Conservation (phyloP, 2,113 vertebrate species). For the Cairina moschata region DNA sequence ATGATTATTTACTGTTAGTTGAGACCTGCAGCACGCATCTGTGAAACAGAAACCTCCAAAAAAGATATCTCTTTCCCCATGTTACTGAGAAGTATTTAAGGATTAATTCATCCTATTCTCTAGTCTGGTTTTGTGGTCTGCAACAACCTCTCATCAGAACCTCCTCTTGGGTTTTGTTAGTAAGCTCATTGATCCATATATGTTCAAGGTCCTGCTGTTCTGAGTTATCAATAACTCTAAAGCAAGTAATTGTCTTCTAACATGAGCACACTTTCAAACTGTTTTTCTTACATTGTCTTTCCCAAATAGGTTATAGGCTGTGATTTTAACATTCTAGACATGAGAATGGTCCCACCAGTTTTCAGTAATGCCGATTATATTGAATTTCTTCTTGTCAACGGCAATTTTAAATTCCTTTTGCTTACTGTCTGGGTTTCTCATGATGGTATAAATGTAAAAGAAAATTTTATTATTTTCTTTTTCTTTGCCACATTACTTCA, state of each 20-base stretch:
- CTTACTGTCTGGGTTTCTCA: neutral
- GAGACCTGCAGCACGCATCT: neutral
- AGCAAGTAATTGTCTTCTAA: conserved; percentile 7
- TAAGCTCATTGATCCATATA: neutral
- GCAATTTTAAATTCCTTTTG: neutral
- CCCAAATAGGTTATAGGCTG: neutral
- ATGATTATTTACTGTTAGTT: neutral
- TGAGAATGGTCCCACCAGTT: neutral
- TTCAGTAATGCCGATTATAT: neutral
- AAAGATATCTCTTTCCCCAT: neutral
- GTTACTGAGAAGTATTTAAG: neutral
- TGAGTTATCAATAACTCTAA: conserved; percentile 12
- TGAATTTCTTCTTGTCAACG: neutral
- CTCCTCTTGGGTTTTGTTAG: neutral
- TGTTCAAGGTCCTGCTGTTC: neutral
- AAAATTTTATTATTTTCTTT: neutral
- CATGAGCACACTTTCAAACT: neutral
- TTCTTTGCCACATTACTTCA: neutral
- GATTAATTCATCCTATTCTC: neutral
- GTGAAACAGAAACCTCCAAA: neutral
- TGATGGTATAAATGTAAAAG: neutral
- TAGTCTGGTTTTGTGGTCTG: neutral
- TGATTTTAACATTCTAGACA: neutral
- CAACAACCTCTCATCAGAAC: neutral
- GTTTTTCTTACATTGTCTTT: neutral